Evolutionary conservation across 1,140 invertebrate genomes (phyloP).

Genomic region (Stenopsyche tienmushanensis): DNA sequence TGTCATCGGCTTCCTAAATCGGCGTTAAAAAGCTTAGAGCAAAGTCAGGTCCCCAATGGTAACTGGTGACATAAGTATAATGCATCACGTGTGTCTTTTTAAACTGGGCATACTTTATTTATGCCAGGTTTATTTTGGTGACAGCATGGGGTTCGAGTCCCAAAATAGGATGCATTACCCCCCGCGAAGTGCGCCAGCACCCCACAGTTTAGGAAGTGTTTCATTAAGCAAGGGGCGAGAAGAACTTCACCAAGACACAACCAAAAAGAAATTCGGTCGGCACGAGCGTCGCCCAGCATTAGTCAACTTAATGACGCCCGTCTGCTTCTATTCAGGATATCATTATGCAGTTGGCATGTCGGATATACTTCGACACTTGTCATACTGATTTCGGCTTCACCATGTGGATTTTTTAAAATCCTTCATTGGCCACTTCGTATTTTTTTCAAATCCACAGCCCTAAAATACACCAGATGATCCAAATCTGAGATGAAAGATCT

Average conservation of each 20-base stretch:
- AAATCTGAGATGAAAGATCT: too few relatives aligned
- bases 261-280: neutral
- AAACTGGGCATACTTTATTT: constrained; percentile 8
- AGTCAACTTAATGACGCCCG: constrained; percentile 31
- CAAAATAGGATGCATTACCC: constrained; percentile 9
- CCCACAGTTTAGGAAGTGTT: neutral
- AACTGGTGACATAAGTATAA: neutral
- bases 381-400: too few relatives aligned
- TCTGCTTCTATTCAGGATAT: constrained; percentile 9
- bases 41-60: neutral
- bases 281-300: constrained; percentile 13
- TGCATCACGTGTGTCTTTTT: constrained; percentile 7
- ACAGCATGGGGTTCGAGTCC: neutral
- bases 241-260: constrained; percentile 8
- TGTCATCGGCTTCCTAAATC: neutral
- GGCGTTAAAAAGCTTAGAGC: neutral
- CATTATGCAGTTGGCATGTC: constrained; percentile 26
- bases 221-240: neutral
- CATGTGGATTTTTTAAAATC: too few relatives aligned
- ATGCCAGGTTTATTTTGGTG: neutral
- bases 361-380: too few relatives aligned
- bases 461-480: too few relatives aligned
- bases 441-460: too few relatives aligned
- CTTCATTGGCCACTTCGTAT: too few relatives aligned
- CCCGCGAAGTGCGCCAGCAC: constrained; percentile 9